Evolutionary conservation across 1,140 invertebrate genomes (phyloP).

Genomic region (Protaetia brevitarsis): DNA sequence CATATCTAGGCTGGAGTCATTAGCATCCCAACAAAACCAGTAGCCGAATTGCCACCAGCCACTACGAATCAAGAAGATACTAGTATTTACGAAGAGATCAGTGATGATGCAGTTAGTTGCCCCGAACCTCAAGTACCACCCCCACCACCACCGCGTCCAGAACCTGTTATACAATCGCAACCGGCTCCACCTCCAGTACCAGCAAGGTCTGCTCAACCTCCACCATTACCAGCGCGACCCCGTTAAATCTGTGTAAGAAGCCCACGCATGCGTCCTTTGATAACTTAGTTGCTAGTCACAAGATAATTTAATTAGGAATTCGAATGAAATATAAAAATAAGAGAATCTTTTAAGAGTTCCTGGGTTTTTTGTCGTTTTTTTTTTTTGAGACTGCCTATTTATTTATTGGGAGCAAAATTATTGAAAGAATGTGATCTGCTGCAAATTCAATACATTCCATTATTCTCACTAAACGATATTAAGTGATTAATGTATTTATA

Average conservation of each 20-base stretch:
- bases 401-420: no score
- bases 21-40: slow-evolving; percentile 49
- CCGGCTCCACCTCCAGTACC: slow-evolving; percentile 60
- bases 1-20: slow-evolving; percentile 44
- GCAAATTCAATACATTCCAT: neutral
- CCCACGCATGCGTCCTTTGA: neutral
- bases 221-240: slow-evolving; percentile 68
- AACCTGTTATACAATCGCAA: slow-evolving; percentile 56
- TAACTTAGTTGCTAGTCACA: neutral
- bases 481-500: neutral
- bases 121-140: slow-evolving; percentile 58
- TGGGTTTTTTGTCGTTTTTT: no score
- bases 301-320: neutral
- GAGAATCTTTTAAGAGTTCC: no score
- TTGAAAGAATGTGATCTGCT: no score
- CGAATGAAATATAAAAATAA: neutral
- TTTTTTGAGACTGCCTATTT: no score
- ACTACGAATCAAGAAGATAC: slow-evolving; percentile 36
- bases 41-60: slow-evolving; percentile 52
- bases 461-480: neutral
- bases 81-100: slow-evolving; percentile 58
- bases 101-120: slow-evolving; percentile 48
- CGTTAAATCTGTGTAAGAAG: slow-evolving; percentile 28
- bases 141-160: slow-evolving; percentile 62
- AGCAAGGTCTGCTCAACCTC: slow-evolving; percentile 61